These are phyloP conservation scores for Aphidoletes aphidimyza DNA, from an alignment of 2,888 invertebrate species.

Conservation along the genomic window DNA sequence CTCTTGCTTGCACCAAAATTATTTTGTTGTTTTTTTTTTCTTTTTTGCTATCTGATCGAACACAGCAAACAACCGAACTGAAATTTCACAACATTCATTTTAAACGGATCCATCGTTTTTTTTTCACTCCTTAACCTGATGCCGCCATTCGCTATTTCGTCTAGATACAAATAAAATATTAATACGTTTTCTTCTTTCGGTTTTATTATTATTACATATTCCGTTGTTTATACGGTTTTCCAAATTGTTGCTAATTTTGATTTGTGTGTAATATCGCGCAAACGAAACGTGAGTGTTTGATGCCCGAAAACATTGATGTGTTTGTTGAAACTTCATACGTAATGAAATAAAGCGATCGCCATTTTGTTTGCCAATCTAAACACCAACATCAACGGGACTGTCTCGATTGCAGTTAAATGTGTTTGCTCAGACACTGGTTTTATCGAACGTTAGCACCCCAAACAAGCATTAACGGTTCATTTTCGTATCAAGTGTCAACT, in stretches of 20 bases:
- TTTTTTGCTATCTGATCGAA: conserved; percentile 3
- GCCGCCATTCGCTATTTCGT: too few species aligned
- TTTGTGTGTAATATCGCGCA: not conserved
- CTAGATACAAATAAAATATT: not conserved
- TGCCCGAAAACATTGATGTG: not conserved
- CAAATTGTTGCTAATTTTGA: conserved; percentile 13
- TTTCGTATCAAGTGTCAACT: conserved; percentile 30
- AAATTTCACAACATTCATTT: not conserved
- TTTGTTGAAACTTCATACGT: too few species aligned
- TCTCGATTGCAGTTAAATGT: not conserved
- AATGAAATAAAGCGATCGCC: conserved; percentile 15
- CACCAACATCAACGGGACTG: not conserved
- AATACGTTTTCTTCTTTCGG: not conserved
- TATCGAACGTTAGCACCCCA: not conserved
- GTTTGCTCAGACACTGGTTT: conserved; percentile 28
- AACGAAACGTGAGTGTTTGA: not conserved
- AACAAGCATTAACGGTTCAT: not conserved
- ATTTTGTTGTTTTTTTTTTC: too few species aligned
- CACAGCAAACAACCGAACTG: not conserved
- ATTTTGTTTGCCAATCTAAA: conserved; percentile 6
- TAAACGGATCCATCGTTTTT: not conserved
- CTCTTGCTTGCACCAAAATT: not conserved
- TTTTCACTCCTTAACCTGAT: not conserved
- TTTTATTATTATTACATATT: too few species aligned
- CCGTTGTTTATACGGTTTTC: not conserved